Conservation (phyloP, 1,140 invertebrate genomes). For the Drosophila sucinea region DNA sequence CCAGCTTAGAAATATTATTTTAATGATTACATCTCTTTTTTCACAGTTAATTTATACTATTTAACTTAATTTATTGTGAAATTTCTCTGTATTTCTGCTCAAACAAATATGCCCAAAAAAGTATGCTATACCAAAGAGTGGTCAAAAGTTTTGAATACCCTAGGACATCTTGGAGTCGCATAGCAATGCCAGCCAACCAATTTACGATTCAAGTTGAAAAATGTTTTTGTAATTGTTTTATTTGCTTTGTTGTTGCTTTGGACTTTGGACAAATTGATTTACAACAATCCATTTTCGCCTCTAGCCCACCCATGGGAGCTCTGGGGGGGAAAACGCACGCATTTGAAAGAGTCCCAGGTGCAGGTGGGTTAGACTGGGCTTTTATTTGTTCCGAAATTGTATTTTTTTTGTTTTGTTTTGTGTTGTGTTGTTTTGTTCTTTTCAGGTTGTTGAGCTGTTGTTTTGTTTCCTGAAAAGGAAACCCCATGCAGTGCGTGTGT, state of each 20-base stretch:
- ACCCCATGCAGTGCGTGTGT: slow-evolving; percentile 29
- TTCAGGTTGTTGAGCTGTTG: slow-evolving; percentile 14
- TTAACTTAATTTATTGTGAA: too few species aligned
- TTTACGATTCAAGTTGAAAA: slow-evolving; percentile 45
- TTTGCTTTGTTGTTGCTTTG: slow-evolving; percentile 41
- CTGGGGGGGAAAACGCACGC: slow-evolving; percentile 6
- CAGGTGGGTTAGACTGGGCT: slow-evolving; percentile 32
- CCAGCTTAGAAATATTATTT: too few species aligned
- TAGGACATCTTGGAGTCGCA: slow-evolving; percentile 30
- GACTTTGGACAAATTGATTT: slow-evolving; percentile 74
- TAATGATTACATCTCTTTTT: too few species aligned
- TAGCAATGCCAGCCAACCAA: not conserved
- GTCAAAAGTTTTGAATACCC: slow-evolving; percentile 15
- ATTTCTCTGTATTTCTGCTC: not conserved
- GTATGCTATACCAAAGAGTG: not conserved
- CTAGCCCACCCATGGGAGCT: slow-evolving; percentile 36
- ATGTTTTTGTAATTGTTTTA: slow-evolving; percentile 66
- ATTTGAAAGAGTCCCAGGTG: slow-evolving; percentile 60
- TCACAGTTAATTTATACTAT: too few species aligned
- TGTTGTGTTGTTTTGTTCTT: slow-evolving; percentile 30
- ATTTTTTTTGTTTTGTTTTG: slow-evolving; percentile 33
- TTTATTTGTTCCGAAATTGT: slow-evolving; percentile 75
- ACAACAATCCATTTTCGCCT: slow-evolving; percentile 70
- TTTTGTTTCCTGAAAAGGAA: slow-evolving; percentile 47
- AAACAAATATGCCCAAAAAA: not conserved